Evolutionary conservation across 2,888 invertebrate genomes (phyloP).

Genomic region (Polietes domitor): DNA sequence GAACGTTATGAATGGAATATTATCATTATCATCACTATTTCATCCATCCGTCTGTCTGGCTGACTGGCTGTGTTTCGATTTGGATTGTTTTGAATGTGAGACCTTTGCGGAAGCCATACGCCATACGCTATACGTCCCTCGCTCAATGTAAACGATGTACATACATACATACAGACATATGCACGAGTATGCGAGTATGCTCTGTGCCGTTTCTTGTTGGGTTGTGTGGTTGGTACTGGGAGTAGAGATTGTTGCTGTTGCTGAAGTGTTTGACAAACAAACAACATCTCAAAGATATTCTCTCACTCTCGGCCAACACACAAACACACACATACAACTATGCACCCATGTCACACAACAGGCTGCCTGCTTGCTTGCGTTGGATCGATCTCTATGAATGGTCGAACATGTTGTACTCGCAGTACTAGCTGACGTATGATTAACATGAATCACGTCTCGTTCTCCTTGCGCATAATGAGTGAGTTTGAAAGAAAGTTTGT

Average conservation of each 20-base stretch:
- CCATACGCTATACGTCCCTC: not conserved
- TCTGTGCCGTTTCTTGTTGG: not conserved
- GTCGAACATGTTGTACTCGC: not conserved
- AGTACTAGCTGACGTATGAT: not conserved
- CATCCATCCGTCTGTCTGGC: not conserved
- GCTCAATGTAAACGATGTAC: conserved; percentile 6
- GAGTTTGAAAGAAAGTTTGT: too few relatives aligned
- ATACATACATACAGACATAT: not conserved
- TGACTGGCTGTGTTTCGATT: conserved; percentile 53
- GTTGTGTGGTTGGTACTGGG: not conserved
- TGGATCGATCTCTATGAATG: not conserved
- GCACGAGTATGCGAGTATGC: not conserved
- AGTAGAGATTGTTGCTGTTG: not conserved
- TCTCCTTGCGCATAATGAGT: not conserved
- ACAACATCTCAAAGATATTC: not conserved
- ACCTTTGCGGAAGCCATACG: conserved; percentile 31
- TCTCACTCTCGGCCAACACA: not conserved
- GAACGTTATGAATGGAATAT: conserved; percentile 46
- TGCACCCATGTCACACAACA: not conserved
- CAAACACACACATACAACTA: not conserved
- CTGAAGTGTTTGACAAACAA: not conserved
- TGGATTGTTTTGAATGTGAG: conserved; percentile 47
- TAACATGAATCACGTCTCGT: conserved; percentile 4
- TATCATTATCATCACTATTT: conserved; percentile 11
- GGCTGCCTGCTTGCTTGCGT: not conserved